Base-by-base conservation (phyloP, 2,797 vertebrate species). In the Carduelis carduelis region DNA sequence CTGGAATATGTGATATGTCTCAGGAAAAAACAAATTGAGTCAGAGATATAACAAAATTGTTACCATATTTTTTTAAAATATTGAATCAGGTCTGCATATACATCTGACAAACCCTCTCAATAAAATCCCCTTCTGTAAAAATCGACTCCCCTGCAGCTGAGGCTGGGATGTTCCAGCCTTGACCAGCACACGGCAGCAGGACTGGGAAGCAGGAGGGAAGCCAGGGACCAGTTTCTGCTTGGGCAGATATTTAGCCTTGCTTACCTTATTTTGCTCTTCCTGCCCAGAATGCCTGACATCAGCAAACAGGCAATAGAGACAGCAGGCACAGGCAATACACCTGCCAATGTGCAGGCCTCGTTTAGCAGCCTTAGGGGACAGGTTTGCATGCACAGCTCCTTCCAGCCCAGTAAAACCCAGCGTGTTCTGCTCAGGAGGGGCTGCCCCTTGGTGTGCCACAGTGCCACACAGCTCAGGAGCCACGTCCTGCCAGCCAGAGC, bases 181-280 rank as follows among this genome's bases (percentile, higher is more conserved):
- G 35, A 13, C 11, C 32, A 20, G 39, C 0, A 0, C 30, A 8
- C 0, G 14, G 64, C 21, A 66, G 39, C 12, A 11, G 30, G 18
- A 23, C 55, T 2, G 3, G 71, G 47, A 47, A 47, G 20, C 22
- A 9, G 27, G 7, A 34, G 9, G 18, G 47, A 65, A 77, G 28
- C 27, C 52, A 57, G 23, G 37, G 56, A 35, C 47, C 52, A 21
- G 17, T 16, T 87, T 81, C 61, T 49, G 3, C 1, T 14, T 20
- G n/a, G 7, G 27, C 37, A 46, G 49, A 11, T 46, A 20, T 61
- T 52, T 71, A 24, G 11, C 10, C 18, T 24, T 50, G 8, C 15
- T 50, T 39, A 35, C 5, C 9, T 22, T 28, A 8, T 21, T 39
- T 79, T 55, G 23, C n/a, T 44, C 20, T 47, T 70, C 28, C 28